Evolutionary conservation across 2,797 vertebrate species (phyloP).

Genomic region (Salarias fasciatus): DNA sequence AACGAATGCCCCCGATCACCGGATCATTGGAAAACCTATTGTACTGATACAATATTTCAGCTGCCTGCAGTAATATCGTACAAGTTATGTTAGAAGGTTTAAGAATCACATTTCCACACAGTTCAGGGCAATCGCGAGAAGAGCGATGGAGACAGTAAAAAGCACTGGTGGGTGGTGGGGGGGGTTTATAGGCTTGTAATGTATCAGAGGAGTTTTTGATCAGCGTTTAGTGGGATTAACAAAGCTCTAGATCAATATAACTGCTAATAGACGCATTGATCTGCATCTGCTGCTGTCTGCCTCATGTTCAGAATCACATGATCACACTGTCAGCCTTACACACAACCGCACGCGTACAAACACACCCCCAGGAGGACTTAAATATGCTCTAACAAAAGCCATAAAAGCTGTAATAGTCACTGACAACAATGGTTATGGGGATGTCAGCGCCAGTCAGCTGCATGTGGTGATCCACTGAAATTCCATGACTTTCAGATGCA

Average conservation of each 20-base stretch:
- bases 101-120: slow-evolving; percentile 44
- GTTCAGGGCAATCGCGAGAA: slow-evolving; percentile 35
- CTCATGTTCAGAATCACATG: slow-evolving; percentile 22
- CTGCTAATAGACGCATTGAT: slow-evolving; percentile 72
- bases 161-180: not conserved
- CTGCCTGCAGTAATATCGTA: slow-evolving; percentile 49
- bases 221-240: slow-evolving; percentile 66
- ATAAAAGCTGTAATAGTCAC: slow-evolving; percentile 19
- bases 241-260: slow-evolving; percentile 68
- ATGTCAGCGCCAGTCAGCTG: slow-evolving; percentile 15
- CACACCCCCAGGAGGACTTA: not conserved
- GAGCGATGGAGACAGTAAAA: slow-evolving; percentile 61
- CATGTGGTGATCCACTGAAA: slow-evolving; percentile 13
- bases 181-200: slow-evolving; percentile 55
- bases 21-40: slow-evolving; percentile 53
- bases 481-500: slow-evolving; percentile 31
- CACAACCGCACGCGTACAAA: slow-evolving; percentile 10
- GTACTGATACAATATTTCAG: slow-evolving; percentile 50
- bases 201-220: slow-evolving; percentile 69
- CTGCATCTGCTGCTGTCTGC: slow-evolving; percentile 51
- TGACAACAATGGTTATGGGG: slow-evolving; percentile 13
- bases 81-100: slow-evolving; percentile 31
- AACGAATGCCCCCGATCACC: slow-evolving; percentile 54
- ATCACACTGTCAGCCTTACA: slow-evolving; percentile 18
- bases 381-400: slow-evolving; percentile 2